A percentile compares a stretch with the other conserved stretches of the same genome.
Evolutionary conservation across 1,140 invertebrate species (phyloP).

Genomic region (Onthophagus taurus): DNA sequence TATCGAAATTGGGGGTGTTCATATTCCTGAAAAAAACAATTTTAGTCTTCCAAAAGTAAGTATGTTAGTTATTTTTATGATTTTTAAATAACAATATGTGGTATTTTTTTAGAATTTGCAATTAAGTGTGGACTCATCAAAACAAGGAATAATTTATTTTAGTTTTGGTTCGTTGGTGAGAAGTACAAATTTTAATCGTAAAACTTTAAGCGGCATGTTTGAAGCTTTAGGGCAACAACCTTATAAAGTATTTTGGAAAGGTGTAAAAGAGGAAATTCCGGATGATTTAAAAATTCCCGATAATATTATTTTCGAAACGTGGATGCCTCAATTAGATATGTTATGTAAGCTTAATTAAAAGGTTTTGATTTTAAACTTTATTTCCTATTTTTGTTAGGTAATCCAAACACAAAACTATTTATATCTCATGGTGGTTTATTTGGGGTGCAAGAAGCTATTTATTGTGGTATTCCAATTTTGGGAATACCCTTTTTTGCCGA

Average conservation of each 20-base stretch:
- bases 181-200: constrained; percentile 30
- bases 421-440: constrained; percentile 49
- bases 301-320: constrained; percentile 52
- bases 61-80: no score
- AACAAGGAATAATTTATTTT: constrained; percentile 39
- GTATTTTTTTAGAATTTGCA: constrained; percentile 27
- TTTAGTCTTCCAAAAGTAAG: no score
- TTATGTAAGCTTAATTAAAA: no score
- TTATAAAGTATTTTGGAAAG: constrained; percentile 56
- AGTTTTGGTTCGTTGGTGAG: constrained; percentile 38
- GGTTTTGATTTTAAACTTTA: no score
- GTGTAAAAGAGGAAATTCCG: constrained; percentile 38
- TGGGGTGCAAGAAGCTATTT: constrained; percentile 44
- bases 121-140: constrained; percentile 17
- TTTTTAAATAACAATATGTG: no score
- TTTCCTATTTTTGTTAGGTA: constrained; percentile 34
- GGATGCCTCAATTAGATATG: constrained; percentile 60
- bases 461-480: constrained; percentile 44
- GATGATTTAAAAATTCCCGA: constrained; percentile 34
- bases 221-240: constrained; percentile 46
- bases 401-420: constrained; percentile 44
- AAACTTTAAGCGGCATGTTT: constrained; percentile 37
- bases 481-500: constrained; percentile 47
- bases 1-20: constrained; percentile 32
- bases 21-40: constrained; percentile 23